Conservation (phyloP, 2,113 vertebrate genomes). For the Anser brachyrhynchus region DNA sequence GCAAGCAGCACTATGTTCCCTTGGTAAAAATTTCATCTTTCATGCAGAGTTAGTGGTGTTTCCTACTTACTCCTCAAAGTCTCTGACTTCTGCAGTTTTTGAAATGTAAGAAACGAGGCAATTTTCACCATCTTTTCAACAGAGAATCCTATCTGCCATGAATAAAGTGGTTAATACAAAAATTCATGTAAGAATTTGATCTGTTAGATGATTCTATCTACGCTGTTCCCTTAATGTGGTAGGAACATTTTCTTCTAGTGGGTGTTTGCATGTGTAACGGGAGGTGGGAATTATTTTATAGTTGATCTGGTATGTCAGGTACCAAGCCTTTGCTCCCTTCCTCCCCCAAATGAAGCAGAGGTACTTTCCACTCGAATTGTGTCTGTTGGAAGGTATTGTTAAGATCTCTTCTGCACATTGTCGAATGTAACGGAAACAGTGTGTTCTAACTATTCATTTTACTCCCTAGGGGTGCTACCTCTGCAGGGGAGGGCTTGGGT, state of each 20-base stretch:
- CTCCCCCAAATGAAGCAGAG: background rate
- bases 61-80: background rate
- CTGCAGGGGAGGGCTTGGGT: conserved; percentile 80
- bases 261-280: background rate
- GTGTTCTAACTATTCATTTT: conserved; percentile 60
- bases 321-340: background rate
- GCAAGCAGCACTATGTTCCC: background rate
- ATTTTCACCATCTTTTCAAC: background rate
- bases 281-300: background rate
- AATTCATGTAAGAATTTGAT: background rate
- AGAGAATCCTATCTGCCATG: background rate
- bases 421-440: background rate
- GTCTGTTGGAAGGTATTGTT: background rate
- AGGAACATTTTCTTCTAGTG: background rate
- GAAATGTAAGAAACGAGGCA: background rate
- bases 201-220: background rate
- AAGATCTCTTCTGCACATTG: conserved; percentile 26
- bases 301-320: background rate
- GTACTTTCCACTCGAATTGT: background rate
- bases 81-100: background rate
- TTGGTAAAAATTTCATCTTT: background rate
- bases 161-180: background rate
- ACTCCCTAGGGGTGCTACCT: conserved; percentile 77
- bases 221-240: background rate
- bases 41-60: background rate